A percentile compares a stretch with the other conserved stretches of the same genome.
Conservation (phyloP, 2,888 invertebrate genomes). For the Erebia ligea region DNA sequence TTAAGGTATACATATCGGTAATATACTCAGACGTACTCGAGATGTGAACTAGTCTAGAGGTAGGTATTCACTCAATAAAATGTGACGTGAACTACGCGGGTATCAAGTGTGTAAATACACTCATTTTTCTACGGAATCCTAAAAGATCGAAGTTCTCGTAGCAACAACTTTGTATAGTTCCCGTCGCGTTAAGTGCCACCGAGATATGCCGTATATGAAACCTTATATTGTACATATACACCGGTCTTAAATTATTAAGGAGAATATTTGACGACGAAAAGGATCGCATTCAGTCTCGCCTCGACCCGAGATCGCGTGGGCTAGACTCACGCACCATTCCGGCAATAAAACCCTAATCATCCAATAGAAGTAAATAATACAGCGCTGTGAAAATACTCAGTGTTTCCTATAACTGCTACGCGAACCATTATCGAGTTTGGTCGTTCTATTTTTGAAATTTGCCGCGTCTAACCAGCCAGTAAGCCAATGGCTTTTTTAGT, state of each 20-base stretch:
- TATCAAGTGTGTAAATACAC: background rate
- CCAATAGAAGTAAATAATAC: constrained; percentile 77
- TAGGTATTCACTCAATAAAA: too few species aligned
- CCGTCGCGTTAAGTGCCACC: constrained; percentile 59
- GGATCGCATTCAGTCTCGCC: constrained; percentile 67
- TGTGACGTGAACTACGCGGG: background rate
- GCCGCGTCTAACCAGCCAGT: constrained; percentile 55
- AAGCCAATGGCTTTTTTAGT: constrained; percentile 56
- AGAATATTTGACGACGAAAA: constrained; percentile 73
- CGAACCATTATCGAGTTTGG: constrained; percentile 57
- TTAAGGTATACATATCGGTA: too few species aligned
- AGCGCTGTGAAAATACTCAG: constrained; percentile 66
- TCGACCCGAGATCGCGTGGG: constrained; percentile 68
- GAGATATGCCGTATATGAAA: constrained; percentile 56
- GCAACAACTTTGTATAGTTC: constrained; percentile 56
- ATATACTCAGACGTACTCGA: too few species aligned
- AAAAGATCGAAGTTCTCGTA: constrained; percentile 29
- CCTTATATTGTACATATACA: constrained; percentile 51
- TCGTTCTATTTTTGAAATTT: constrained; percentile 66
- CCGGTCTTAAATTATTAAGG: constrained; percentile 74
- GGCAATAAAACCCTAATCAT: constrained; percentile 75
- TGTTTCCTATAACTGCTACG: constrained; percentile 57
- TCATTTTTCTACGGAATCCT: background rate
- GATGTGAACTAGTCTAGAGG: too few species aligned
- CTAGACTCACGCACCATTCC: constrained; percentile 62